Evolutionary conservation across 2,888 invertebrate species (phyloP).

Genomic region (Synergus japonicus): DNA sequence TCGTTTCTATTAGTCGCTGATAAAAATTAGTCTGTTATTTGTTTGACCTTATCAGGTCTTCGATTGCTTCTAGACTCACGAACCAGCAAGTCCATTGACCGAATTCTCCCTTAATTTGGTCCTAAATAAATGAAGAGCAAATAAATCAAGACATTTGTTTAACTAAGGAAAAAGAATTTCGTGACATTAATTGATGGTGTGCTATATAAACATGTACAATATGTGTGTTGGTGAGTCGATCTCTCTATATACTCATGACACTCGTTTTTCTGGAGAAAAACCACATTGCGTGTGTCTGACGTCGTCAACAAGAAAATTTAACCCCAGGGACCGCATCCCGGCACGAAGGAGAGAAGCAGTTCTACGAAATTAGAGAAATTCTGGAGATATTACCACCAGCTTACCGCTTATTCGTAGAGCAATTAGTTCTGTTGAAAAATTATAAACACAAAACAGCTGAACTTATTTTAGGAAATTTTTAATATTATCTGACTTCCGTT

Average conservation of each 20-base stretch:
- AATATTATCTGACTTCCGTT: too few species aligned
- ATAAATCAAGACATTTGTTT: constrained; percentile 23
- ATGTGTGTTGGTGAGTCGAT: neutral
- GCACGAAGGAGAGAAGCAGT: neutral
- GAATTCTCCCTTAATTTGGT: constrained; percentile 20
- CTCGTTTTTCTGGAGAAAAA: neutral
- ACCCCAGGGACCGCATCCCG: neutral
- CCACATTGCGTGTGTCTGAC: neutral
- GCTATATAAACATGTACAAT: neutral
- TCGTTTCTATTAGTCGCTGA: constrained; percentile 56
- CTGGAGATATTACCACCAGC: neutral
- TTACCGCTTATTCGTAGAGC: too few species aligned
- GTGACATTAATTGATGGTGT: neutral
- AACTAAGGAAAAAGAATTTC: neutral
- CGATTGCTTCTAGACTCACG: constrained; percentile 17
- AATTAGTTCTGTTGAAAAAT: too few species aligned
- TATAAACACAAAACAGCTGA: too few species aligned
- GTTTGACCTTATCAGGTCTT: constrained; percentile 17
- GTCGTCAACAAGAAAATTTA: neutral
- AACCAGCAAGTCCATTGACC: constrained; percentile 1
- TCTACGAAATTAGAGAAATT: neutral
- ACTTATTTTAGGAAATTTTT: too few species aligned
- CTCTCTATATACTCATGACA: neutral
- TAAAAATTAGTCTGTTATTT: neutral
- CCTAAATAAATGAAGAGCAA: constrained; percentile 21